Evolutionary conservation across 2,113 vertebrate genomes (phyloP).

Genomic region (Cnemophilus loriae): DNA sequence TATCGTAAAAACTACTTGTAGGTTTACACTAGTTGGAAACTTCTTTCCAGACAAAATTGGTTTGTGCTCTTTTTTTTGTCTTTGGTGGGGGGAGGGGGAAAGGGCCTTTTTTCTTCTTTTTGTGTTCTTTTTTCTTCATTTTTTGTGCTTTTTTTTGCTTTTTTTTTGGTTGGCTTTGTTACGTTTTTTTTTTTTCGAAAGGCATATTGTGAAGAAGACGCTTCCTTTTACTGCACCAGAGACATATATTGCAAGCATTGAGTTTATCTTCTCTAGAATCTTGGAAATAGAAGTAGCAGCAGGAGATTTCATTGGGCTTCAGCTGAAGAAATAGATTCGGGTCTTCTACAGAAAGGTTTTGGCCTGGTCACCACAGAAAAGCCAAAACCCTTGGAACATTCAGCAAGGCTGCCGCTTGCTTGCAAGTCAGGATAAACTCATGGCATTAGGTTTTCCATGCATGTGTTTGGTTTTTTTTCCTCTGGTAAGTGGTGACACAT

Average conservation of each 20-base stretch:
- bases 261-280: background rate
- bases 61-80: background rate
- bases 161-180: background rate
- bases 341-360: background rate
- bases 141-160: background rate
- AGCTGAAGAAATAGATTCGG: background rate
- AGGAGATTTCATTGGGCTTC: background rate
- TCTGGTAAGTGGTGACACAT: background rate
- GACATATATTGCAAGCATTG: rapidly evolving
- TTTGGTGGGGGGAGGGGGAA: too few species aligned
- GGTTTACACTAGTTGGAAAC: background rate
- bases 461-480: background rate
- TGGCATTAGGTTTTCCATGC: background rate
- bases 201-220: background rate
- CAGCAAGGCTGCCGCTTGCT: background rate
- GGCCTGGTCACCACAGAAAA: background rate
- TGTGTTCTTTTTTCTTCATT: background rate
- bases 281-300: background rate
- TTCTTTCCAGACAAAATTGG: background rate
- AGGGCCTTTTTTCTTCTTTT: background rate
- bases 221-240: background rate
- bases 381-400: background rate
- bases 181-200: background rate
- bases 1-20: background rate
- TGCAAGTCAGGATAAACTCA: background rate